A percentile compares a stretch with the other conserved stretches of the same genome.
Evolutionary conservation across 2,113 vertebrate species (phyloP).

Genomic region (Lycocorax pyrrhopterus): DNA sequence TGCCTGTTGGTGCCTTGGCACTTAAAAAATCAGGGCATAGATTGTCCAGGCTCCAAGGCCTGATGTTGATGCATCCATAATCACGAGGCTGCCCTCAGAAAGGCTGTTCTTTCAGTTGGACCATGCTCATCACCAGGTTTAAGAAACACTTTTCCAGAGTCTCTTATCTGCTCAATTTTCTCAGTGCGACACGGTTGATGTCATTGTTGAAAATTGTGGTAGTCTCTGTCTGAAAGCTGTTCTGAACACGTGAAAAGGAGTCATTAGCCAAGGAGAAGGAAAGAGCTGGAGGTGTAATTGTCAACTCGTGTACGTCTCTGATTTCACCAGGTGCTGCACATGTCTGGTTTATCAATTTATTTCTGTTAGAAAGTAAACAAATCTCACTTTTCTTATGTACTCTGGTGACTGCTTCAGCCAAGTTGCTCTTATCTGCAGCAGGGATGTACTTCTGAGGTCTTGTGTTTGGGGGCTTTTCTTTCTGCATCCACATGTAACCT

Average conservation of each 20-base stretch:
- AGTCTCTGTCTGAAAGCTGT: background rate
- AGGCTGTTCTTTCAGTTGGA: background rate
- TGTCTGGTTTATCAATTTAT: background rate
- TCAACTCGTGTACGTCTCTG: background rate
- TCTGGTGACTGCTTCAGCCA: background rate
- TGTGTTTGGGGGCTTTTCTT: background rate
- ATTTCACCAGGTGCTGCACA: constrained; percentile 20
- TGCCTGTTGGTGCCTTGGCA: background rate
- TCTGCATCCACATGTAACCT: background rate
- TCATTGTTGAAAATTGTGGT: background rate
- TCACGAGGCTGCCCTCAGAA: background rate
- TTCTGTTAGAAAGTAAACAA: constrained; percentile 35
- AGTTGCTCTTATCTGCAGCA: constrained; percentile 1
- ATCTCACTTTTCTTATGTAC: background rate
- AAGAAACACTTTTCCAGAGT: background rate
- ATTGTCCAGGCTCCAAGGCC: background rate
- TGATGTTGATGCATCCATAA: fast-evolving
- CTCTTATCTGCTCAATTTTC: background rate
- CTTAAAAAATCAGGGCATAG: background rate
- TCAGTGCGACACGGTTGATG: background rate
- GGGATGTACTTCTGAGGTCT: background rate
- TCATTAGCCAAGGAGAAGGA: background rate
- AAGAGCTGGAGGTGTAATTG: constrained; percentile 1
- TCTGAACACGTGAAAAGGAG: constrained; percentile 4
- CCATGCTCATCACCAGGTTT: background rate